Evolutionary conservation across 2,888 invertebrate species (phyloP).

Genomic region (Oscheius sp.): DNA sequence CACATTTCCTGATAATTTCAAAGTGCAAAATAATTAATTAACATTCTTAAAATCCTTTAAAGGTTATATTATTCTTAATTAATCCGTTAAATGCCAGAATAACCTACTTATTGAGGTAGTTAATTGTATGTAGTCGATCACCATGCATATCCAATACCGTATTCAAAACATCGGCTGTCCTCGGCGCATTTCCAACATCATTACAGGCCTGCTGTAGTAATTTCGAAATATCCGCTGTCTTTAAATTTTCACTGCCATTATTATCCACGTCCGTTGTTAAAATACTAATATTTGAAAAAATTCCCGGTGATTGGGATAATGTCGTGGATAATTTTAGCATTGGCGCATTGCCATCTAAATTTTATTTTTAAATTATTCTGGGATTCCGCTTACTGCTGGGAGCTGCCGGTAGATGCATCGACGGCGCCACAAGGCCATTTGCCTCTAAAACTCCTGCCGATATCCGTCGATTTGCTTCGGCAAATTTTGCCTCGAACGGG

Average conservation of each 20-base stretch:
- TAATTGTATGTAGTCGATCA: conserved; percentile 58
- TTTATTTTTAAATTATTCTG: background rate
- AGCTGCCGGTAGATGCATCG: conserved; percentile 10
- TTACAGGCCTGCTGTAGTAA: conserved; percentile 38
- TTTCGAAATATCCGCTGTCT: conserved; percentile 58
- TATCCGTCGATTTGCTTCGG: conserved; percentile 69
- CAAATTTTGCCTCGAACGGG: conserved; percentile 71
- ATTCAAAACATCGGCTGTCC: conserved; percentile 72
- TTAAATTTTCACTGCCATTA: conserved; percentile 47
- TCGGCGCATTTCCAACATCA: conserved; percentile 57
- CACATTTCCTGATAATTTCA: background rate
- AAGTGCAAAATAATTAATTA: too few species aligned
- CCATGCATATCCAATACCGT: conserved; percentile 70
- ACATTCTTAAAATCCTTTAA: too few species aligned
- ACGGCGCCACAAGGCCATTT: conserved; percentile 53
- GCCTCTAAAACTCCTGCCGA: conserved; percentile 58
- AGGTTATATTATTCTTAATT: too few species aligned
- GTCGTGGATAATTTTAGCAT: conserved; percentile 48
- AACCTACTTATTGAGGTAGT: conserved; percentile 47
- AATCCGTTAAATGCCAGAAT: background rate
- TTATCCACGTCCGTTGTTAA: conserved; percentile 55
- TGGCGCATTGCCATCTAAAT: conserved; percentile 32
- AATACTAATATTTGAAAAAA: conserved; percentile 68
- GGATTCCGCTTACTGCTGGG: background rate
- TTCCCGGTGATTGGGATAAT: conserved; percentile 63